Evolutionary conservation across 2,797 vertebrate species (phyloP), one percentile per base, ranked within the genome.

Genomic region (Momotus momota): DNA sequence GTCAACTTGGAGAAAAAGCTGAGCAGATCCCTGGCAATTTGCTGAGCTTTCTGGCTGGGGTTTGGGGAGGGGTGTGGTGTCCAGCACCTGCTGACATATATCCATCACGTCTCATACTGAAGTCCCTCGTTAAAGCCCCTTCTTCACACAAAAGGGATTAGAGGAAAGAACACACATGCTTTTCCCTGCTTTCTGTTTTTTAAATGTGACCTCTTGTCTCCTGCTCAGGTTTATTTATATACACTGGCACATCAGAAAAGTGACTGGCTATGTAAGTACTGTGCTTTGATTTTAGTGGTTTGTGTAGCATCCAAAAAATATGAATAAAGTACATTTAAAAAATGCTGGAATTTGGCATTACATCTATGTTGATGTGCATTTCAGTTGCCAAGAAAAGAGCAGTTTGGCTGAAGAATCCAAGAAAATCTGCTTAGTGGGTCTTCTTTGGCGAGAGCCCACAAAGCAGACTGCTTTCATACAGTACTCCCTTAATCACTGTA

Each of bases 401-500:
- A 94, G 93, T 96, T 96, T 93, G 82, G 90, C 73, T 97, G 87
- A 92, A 93, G 86, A 41, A 90, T 79, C 75, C 91, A 94, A 90
- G 78, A 89, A 94, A 96, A 95, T 94, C 93, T 95, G 94, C 77
- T 96, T 95, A 91, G 88, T 80, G 81, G 86, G 75, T 92, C 93
- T 96, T 96, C 89, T 67, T 94, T 96, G 95, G 94, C 77, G 18
- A 83, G 81, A 91, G 86, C 92, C 81, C 67, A 94, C 43, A 62
- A 81, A 96, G 61, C 93, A 81, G 87, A 72, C 94, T 97, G 95
- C 92, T 94, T 94, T 95, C 83, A 74, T 82, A 77, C 54, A 90
- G 83, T 82, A 75, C 83, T 96, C 86, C 67, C 81, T 96, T 96
- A 97, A 97, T 97, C 96, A 97, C 65, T 55, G 54, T 75, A 94